Conservation (phyloP, 2,888 invertebrate species). For the Dryomyza anilis region DNA sequence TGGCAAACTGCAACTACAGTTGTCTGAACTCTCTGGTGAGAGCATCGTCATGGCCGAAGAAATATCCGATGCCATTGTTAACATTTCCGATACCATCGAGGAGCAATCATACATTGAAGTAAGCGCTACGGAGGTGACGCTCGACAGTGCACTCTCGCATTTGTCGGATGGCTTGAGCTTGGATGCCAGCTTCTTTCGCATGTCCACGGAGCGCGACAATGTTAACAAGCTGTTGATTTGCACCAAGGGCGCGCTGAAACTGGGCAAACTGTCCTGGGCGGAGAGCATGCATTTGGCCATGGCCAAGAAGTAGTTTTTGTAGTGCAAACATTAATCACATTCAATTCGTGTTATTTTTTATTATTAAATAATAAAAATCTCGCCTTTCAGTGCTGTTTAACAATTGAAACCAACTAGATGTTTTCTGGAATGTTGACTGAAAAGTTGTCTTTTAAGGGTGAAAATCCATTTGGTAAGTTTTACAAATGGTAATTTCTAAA, state of each 20-base stretch:
- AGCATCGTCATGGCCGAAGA: constrained; percentile 48
- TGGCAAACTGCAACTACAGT: constrained; percentile 53
- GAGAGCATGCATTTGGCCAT: constrained; percentile 45
- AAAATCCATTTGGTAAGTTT: too few species aligned
- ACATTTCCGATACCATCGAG: constrained; percentile 57
- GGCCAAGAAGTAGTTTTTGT: constrained; percentile 31
- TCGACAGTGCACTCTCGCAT: constrained; percentile 48
- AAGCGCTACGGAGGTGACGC: constrained; percentile 42
- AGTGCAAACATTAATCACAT: too few species aligned
- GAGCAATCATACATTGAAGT: constrained; percentile 48
- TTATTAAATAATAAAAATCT: too few species aligned
- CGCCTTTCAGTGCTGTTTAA: too few species aligned
- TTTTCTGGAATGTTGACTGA: too few species aligned
- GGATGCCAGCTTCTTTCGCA: constrained; percentile 45
- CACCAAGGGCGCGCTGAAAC: constrained; percentile 45
- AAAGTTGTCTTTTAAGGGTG: neutral
- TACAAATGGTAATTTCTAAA: too few species aligned
- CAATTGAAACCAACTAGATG: too few species aligned
- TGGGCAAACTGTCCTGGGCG: constrained; percentile 59
- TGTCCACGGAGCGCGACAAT: constrained; percentile 41
- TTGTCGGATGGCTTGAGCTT: constrained; percentile 45
- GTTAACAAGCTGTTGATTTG: constrained; percentile 44
- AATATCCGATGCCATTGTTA: constrained; percentile 46
- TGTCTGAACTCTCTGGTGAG: constrained; percentile 55
- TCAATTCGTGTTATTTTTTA: too few species aligned